Evolutionary conservation across 2,797 vertebrate genomes (phyloP).

Genomic region (Gallinago nigripennis): DNA sequence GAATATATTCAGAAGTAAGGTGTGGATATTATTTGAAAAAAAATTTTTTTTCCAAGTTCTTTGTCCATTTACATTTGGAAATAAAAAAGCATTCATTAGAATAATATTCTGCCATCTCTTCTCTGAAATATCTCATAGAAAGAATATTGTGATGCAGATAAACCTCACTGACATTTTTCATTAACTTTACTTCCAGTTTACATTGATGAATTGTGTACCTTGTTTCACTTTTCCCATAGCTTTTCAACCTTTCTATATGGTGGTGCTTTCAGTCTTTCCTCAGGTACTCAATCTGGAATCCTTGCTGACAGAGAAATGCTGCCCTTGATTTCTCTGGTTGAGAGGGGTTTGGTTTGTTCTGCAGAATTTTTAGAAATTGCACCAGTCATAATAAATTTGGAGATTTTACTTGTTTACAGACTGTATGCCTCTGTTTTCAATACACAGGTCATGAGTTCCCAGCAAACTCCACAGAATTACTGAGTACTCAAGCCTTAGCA

Average conservation of each 20-base stretch:
- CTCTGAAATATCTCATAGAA: not conserved
- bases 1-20: not conserved
- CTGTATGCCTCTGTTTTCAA: not conserved
- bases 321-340: not conserved
- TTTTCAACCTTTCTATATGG: not conserved
- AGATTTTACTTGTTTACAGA: not conserved
- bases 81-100: not conserved
- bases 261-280: not conserved
- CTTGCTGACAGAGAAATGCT: not conserved
- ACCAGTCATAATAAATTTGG: not conserved
- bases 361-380: not conserved
- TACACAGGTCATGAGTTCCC: not conserved
- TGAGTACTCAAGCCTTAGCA: not conserved
- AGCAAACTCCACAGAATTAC: not conserved
- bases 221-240: not conserved
- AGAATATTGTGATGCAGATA: not conserved
- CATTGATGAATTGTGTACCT: not conserved
- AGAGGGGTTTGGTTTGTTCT: not conserved
- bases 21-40: not conserved
- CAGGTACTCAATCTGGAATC: not conserved
- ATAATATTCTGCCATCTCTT: not conserved
- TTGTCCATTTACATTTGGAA: not conserved
- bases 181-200: not conserved
- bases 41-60: not conserved
- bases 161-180: not conserved